Evolutionary conservation across 2,888 invertebrate genomes (phyloP).

Genomic region (Lissocephala sabroskyi): DNA sequence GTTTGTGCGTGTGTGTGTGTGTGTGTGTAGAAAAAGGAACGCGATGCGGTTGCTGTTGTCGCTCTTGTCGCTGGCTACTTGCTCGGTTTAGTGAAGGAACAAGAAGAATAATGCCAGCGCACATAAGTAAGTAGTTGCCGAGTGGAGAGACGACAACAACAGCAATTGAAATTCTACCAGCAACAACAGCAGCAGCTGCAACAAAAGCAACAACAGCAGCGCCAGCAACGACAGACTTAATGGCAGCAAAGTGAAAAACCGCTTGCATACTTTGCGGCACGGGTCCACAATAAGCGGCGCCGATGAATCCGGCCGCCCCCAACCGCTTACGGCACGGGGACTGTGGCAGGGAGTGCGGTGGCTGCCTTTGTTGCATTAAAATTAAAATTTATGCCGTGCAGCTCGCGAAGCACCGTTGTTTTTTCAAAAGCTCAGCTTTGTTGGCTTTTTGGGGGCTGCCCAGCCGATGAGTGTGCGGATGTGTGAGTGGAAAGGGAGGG

Average conservation of each 20-base stretch:
- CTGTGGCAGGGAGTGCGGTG: constrained; percentile 7
- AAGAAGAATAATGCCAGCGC: constrained; percentile 58
- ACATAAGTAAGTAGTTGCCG: constrained; percentile 54
- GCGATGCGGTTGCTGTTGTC: constrained; percentile 7
- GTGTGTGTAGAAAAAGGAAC: not conserved
- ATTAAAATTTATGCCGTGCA: constrained; percentile 63
- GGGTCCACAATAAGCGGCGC: constrained; percentile 54
- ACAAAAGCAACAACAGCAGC: not conserved
- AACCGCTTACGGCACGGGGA: not conserved
- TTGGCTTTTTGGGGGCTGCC: constrained; percentile 8
- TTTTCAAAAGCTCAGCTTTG: constrained; percentile 19
- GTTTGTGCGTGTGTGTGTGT: not conserved
- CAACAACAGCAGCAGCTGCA: constrained; percentile 10
- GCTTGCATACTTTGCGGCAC: constrained; percentile 55
- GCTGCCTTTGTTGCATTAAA: constrained; percentile 55
- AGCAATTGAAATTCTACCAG: too few relatives aligned
- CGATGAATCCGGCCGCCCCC: not conserved
- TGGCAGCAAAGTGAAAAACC: constrained; percentile 51
- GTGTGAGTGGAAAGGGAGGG: not conserved
- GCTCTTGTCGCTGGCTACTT: constrained; percentile 2
- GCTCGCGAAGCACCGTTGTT: constrained; percentile 60
- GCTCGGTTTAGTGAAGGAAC: constrained; percentile 47
- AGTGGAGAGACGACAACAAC: constrained; percentile 22
- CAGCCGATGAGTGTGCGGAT: not conserved
- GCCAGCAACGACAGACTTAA: constrained; percentile 23